These are phyloP conservation scores for Lasaia peninsularis DNA, from an alignment of 1,140 invertebrate species.

Conservation along the genomic window DNA sequence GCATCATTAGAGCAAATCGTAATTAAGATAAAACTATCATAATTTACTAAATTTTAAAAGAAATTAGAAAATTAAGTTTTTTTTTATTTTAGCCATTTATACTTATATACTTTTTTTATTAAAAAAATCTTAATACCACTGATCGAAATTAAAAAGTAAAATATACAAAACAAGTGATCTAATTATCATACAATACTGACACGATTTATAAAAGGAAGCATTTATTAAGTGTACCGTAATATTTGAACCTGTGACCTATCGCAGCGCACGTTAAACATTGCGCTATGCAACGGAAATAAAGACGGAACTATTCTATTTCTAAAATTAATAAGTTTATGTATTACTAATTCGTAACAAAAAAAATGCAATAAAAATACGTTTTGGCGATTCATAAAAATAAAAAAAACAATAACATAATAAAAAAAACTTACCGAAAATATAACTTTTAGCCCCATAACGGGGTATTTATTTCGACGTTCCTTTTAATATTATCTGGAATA, in stretches of 20 bases:
- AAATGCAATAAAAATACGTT: too few species aligned
- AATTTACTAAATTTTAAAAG: too few species aligned
- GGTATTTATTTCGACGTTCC: slow-evolving; percentile 24
- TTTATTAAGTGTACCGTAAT: neutral
- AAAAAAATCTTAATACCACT: too few species aligned
- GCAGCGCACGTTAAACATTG: neutral
- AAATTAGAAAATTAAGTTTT: too few species aligned
- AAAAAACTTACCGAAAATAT: slow-evolving; percentile 49
- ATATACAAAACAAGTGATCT: too few species aligned
- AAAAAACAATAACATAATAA: slow-evolving; percentile 10
- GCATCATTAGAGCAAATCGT: too few species aligned
- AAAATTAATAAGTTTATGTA: neutral
- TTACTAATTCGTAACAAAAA: neutral
- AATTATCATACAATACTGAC: too few species aligned
- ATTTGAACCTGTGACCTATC: neutral
- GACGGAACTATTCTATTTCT: neutral
- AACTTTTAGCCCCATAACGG: slow-evolving; percentile 55
- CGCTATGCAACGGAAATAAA: neutral
- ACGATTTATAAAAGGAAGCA: too few species aligned
- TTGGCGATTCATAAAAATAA: neutral
- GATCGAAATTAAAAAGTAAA: too few species aligned
- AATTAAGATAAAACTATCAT: too few species aligned
- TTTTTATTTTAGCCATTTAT: too few species aligned
- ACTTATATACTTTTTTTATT: too few species aligned
- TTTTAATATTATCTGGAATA: slow-evolving; percentile 27